A percentile compares a stretch with the other conserved stretches of the same genome.
Conservation (phyloP, 2,797 vertebrate genomes). For the Pachyuromys duprasi region DNA sequence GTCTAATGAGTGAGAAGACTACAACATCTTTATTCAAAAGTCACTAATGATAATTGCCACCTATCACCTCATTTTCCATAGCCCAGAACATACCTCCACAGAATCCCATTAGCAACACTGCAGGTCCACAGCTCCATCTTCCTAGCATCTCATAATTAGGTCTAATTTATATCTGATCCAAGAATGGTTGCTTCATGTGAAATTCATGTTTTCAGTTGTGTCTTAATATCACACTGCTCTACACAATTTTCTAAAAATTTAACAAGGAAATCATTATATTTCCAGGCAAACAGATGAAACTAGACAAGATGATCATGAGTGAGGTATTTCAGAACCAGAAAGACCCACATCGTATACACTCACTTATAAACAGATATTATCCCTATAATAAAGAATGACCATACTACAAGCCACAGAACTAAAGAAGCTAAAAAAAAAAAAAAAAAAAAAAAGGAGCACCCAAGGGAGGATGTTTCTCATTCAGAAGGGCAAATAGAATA, state of each 20-base stretch:
- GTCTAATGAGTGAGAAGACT: constrained; percentile 76
- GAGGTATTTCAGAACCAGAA: background rate
- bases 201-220: constrained; percentile 24
- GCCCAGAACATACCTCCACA: constrained; percentile 8
- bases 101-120: constrained; percentile 60
- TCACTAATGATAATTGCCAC: constrained; percentile 83
- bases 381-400: no score
- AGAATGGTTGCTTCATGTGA: constrained; percentile 42
- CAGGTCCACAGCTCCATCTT: constrained; percentile 23
- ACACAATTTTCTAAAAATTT: background rate
- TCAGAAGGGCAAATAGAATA: no score
- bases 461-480: no score
- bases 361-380: no score
- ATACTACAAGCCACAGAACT: no score
- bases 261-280: no score
- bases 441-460: no score
- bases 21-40: constrained; percentile 78
- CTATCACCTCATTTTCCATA: constrained; percentile 75
- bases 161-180: constrained; percentile 62
- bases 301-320: no score
- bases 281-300: no score
- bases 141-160: constrained; percentile 60
- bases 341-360: no score
- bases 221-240: background rate
- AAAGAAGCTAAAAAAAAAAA: no score